Base-by-base conservation (phyloP, 2,888 invertebrate genomes). In the Troilus luridus region DNA sequence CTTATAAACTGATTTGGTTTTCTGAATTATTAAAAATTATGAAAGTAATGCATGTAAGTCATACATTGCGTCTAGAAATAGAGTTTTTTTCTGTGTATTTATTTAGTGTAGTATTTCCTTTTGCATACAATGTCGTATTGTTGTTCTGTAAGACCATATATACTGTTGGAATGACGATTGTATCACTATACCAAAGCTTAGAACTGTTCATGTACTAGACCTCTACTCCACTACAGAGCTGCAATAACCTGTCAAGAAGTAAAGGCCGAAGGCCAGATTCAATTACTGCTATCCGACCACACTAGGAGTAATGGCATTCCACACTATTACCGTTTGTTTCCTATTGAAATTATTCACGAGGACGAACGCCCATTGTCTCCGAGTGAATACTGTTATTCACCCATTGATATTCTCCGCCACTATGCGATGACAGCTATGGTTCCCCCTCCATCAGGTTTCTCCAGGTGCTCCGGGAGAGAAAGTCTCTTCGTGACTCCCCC, bases 271-370 rank as follows among this genome's bases (percentile, higher is more conserved):
- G 67, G 19, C 2, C 8, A 19, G 17, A 77, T 77, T 77, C 72
- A 41, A 77, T 77, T 77, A 77, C 72, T 17, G 72, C 72, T 77
- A 77, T 77, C 72, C 14, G 72, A 41, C 41, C 41, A 77, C 72
- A 77, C 72, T 77, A 77, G 72, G 27, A 14, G 56, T 54, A 85
- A 85, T 56, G 85, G n/a, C 85, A 85, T 85, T 85, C 85, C 85
- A 85, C 54, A 56, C 85, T 85, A 85, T 85, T 85, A 85, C 85
- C 85, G 85, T 85, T 85, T 9, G 81, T 85, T 85, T 85, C 85
- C 85, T 56, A 85, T 85, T 85, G 85, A 85, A 56, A 58, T 85
- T 85, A 85, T 85, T 85, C 85, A 85, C 85, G 21, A 81, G 81
- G 54, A 5, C 9, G 21, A 54, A 7, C 54, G 17, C 11, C 85